Conservation (phyloP, 2,888 invertebrate species). For the Ceramica pisi region DNA sequence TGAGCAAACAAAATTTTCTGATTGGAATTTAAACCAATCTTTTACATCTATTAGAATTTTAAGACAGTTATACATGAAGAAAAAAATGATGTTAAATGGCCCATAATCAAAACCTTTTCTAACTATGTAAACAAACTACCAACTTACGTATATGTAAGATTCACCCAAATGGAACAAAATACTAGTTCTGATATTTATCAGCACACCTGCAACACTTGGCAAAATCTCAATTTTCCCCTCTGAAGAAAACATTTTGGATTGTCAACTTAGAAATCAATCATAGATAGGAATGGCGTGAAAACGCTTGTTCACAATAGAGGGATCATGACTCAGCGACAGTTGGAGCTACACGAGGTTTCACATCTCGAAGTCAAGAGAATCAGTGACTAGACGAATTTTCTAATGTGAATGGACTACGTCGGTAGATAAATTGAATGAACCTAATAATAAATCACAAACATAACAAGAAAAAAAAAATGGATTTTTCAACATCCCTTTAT, state of each 20-base stretch:
- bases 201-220: background rate
- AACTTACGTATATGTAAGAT: background rate
- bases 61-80: no score
- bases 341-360: constrained; percentile 11
- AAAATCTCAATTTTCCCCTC: constrained; percentile 23
- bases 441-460: background rate
- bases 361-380: constrained; percentile 44
- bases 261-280: constrained; percentile 47
- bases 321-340: constrained; percentile 41
- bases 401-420: constrained; percentile 7
- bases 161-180: background rate
- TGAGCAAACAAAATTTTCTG: background rate
- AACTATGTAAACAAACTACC: no score
- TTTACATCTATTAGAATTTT: background rate
- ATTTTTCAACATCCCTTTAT: no score
- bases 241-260: constrained; percentile 20
- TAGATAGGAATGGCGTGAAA: constrained; percentile 43
- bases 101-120: no score
- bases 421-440: background rate
- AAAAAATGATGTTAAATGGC: no score
- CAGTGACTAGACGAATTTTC: constrained; percentile 34
- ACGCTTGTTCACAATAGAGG: constrained; percentile 42
- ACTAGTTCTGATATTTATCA: background rate
- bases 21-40: background rate
- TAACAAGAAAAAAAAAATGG: background rate